Evolutionary conservation across 1,140 invertebrate species (phyloP).

Genomic region (Ceratoteleas bidentatus): DNA sequence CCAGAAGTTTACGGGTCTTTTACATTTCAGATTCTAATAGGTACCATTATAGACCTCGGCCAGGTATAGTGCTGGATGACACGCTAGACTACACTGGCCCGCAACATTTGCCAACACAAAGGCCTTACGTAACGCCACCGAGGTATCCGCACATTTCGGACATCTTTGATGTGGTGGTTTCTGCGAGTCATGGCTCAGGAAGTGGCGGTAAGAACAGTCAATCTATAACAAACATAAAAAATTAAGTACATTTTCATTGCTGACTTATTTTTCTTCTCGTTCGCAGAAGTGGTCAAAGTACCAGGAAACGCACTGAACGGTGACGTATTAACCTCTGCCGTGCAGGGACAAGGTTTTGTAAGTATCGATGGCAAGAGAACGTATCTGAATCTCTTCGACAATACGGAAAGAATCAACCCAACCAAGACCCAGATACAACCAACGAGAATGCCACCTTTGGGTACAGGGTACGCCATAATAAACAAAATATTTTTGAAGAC

Average conservation of each 20-base stretch:
- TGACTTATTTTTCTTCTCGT: background rate
- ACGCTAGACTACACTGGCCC: constrained; percentile 80
- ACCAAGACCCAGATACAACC: constrained; percentile 73
- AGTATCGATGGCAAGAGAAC: constrained; percentile 95
- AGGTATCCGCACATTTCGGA: constrained; percentile 84
- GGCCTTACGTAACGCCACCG: constrained; percentile 75
- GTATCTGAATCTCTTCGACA: constrained; percentile 91
- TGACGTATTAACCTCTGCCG: constrained; percentile 88
- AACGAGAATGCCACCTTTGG: constrained; percentile 72
- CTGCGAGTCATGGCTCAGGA: constrained; percentile 91
- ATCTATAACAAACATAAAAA: background rate
- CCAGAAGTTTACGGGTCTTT: background rate
- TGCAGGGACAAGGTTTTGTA: constrained; percentile 91
- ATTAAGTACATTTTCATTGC: background rate
- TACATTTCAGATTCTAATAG: constrained; percentile 47
- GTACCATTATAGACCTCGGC: constrained; percentile 86
- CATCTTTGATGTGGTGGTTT: constrained; percentile 93
- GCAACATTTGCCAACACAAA: constrained; percentile 77
- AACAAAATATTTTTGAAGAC: background rate
- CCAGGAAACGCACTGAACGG: constrained; percentile 77
- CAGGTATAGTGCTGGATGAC: constrained; percentile 91
- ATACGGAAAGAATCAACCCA: constrained; percentile 73
- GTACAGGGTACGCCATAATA: constrained; percentile 79
- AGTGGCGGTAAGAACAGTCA: constrained; percentile 73
- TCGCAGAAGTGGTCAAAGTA: constrained; percentile 76